Conservation (phyloP, 2,888 invertebrate genomes). For the Ectemnius continuus region DNA sequence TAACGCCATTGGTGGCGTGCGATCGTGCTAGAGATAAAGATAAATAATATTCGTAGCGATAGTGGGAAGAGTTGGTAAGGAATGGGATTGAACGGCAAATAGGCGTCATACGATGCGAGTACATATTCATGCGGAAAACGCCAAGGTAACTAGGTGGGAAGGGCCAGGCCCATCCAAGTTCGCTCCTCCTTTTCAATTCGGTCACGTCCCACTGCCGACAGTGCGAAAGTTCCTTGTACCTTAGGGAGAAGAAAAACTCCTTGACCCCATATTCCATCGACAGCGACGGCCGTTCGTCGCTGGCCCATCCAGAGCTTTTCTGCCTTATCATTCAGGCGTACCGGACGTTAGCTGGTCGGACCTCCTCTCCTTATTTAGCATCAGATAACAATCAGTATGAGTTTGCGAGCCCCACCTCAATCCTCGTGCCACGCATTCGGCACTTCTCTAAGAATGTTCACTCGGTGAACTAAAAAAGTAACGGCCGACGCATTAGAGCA, state of each 20-base stretch:
- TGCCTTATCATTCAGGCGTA: not conserved
- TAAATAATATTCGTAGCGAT: not conserved
- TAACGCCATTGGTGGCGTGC: not conserved
- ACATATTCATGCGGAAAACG: slow-evolving; percentile 7
- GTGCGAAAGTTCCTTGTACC: slow-evolving; percentile 14
- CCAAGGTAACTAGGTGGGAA: not conserved
- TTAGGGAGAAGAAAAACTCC: not conserved
- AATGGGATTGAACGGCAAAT: not conserved
- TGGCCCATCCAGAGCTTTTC: not conserved
- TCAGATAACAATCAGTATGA: not conserved
- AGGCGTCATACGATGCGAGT: not conserved
- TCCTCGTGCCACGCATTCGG: not conserved
- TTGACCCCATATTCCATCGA: slow-evolving; percentile 1
- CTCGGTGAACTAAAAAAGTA: slow-evolving; percentile 1
- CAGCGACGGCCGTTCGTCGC: too few relatives aligned
- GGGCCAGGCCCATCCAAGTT: not conserved
- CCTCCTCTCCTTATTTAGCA: slow-evolving; percentile 1
- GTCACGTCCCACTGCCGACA: slow-evolving; percentile 3
- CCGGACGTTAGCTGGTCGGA: not conserved
- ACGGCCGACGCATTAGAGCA: not conserved
- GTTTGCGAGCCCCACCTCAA: slow-evolving; percentile 11
- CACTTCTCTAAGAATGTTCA: not conserved
- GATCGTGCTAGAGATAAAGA: not conserved
- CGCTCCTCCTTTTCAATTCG: slow-evolving; percentile 7
- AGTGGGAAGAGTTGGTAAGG: not conserved